Evolutionary conservation across 2,113 vertebrate species (phyloP).

Genomic region (Gambusia affinis): DNA sequence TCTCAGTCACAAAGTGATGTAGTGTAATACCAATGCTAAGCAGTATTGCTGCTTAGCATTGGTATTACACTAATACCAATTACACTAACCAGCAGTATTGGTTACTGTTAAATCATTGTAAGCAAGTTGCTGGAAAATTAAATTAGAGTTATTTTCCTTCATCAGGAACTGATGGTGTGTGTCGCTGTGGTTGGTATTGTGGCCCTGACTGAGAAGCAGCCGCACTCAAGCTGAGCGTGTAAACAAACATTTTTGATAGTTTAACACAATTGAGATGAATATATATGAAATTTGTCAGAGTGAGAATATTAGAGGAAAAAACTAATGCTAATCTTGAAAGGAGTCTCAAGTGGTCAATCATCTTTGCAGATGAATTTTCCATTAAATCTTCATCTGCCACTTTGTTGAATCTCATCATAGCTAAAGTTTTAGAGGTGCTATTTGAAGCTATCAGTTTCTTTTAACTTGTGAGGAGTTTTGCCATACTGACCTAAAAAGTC

Average conservation of each 20-base stretch:
- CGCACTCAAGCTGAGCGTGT: neutral
- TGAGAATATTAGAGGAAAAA: neutral
- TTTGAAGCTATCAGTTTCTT: neutral
- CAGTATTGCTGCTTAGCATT: too few species aligned
- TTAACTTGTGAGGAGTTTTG: too few species aligned
- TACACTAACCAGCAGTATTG: neutral
- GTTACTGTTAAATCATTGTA: neutral
- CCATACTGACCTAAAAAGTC: too few species aligned
- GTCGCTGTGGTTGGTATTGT: neutral
- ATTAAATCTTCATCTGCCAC: neutral
- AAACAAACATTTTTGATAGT: neutral
- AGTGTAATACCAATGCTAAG: too few species aligned
- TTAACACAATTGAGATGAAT: neutral
- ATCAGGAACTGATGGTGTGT: neutral
- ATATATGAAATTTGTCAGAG: neutral
- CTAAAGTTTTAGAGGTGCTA: neutral
- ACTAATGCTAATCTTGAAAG: neutral
- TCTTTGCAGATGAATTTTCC: neutral
- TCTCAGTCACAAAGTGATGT: neutral
- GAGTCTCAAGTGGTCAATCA: neutral
- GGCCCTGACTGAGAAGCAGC: neutral
- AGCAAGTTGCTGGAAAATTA: neutral
- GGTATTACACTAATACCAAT: too few species aligned
- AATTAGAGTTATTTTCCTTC: neutral
- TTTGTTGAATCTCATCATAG: neutral